Evolutionary conservation across 2,113 vertebrate genomes (phyloP).

Genomic region (Neotragus pygmaeus): DNA sequence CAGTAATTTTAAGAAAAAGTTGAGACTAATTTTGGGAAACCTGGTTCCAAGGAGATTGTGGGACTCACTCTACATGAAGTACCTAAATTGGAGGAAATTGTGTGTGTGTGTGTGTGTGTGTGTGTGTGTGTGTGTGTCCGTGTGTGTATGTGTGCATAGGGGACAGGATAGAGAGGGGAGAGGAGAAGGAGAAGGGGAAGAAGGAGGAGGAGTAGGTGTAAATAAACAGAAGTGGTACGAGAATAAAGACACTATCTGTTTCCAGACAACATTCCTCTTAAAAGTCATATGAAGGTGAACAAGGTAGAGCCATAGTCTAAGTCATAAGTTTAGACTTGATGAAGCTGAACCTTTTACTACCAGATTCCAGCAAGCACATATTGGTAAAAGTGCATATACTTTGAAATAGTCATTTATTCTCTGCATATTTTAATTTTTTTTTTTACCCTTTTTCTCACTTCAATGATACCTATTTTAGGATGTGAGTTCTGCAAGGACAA

Average conservation of each 20-base stretch:
- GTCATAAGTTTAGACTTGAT: neutral
- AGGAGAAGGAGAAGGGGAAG: no score
- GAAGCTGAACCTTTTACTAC: neutral
- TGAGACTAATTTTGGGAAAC: neutral
- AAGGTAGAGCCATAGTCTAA: neutral
- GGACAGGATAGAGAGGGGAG: no score
- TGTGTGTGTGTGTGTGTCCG: neutral
- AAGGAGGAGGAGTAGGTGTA: neutral
- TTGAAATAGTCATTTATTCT: neutral
- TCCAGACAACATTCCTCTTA: neutral
- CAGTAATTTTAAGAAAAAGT: neutral
- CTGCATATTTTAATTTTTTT: neutral
- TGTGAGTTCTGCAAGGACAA: conserved; percentile 47
- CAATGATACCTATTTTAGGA: conserved; percentile 36
- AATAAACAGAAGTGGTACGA: neutral
- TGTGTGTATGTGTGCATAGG: fast-evolving
- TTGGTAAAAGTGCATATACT: neutral
- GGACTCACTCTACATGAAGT: neutral
- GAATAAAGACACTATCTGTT: neutral
- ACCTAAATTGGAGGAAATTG: neutral
- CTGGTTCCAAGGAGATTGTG: neutral
- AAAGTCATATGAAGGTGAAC: neutral
- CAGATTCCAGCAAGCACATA: neutral
- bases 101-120: neutral
- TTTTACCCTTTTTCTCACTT: conserved; percentile 17